Evolutionary conservation across 1,140 invertebrate genomes (phyloP).

Genomic region (Lerema accius): DNA sequence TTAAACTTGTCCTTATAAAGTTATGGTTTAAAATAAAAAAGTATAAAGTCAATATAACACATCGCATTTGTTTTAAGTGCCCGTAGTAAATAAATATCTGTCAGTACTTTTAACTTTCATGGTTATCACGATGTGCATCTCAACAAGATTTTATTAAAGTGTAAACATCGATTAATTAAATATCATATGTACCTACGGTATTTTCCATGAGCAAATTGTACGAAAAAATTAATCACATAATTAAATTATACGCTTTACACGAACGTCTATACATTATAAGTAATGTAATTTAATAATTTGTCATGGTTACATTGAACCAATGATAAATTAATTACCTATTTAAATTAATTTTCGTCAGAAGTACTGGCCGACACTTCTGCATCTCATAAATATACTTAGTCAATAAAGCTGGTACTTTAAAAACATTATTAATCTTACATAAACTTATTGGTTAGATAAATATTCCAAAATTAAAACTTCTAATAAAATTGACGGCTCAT

Average conservation of each 20-base stretch:
- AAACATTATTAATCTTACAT: slow-evolving; percentile 17
- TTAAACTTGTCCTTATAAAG: no score
- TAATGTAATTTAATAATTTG: slow-evolving; percentile 1
- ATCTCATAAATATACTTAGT: slow-evolving; percentile 3
- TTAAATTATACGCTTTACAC: not conserved
- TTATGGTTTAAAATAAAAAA: no score
- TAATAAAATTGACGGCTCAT: slow-evolving; percentile 67
- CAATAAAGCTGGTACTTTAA: not conserved
- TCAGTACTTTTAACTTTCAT: no score
- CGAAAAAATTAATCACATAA: no score
- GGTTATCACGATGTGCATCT: no score
- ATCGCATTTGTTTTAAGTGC: no score
- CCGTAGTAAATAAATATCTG: no score
- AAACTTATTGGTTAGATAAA: slow-evolving; percentile 23
- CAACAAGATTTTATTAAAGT: no score
- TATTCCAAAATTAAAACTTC: slow-evolving; percentile 30
- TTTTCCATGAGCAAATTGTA: no score
- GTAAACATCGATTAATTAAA: no score
- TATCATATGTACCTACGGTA: no score
- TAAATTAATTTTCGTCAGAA: slow-evolving; percentile 6
- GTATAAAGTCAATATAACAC: no score
- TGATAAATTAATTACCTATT: slow-evolving; percentile 17
- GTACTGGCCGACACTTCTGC: slow-evolving; percentile 7
- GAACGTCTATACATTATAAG: not conserved
- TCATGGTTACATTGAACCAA: not conserved